Evolutionary conservation across 1,140 invertebrate species (phyloP).

Genomic region (Dysdera silvatica): DNA sequence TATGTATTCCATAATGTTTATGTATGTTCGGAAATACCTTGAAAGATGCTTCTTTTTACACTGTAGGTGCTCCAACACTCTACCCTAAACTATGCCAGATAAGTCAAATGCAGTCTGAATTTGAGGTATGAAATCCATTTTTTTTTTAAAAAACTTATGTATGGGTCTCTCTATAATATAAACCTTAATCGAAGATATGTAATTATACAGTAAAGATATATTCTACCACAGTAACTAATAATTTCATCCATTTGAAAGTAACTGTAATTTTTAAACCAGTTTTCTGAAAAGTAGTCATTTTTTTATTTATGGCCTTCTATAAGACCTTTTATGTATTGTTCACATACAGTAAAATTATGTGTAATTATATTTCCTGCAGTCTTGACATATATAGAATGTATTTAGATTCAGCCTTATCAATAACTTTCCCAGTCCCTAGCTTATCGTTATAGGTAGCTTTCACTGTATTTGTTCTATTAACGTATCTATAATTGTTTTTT

Average conservation of each 20-base stretch:
- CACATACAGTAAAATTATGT: neutral
- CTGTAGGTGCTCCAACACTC: conserved; percentile 9
- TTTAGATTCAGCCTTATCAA: neutral
- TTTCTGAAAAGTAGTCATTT: neutral
- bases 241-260: too few relatives aligned
- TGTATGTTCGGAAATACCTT: neutral
- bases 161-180: too few relatives aligned
- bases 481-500: neutral
- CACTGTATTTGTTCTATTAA: too few relatives aligned
- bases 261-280: neutral
- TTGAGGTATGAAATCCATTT: conserved; percentile 20
- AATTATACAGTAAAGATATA: too few relatives aligned
- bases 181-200: too few relatives aligned
- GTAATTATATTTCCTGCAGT: neutral
- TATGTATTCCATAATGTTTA: neutral
- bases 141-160: too few relatives aligned
- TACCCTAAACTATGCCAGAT: conserved; percentile 18
- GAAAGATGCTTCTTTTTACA: neutral
- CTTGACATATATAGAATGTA: too few relatives aligned
- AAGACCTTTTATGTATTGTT: neutral
- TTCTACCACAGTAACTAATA: too few relatives aligned
- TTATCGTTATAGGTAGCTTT: neutral
- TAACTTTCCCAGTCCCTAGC: neutral
- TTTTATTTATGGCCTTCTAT: too few relatives aligned
- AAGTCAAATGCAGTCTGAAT: conserved; percentile 8